Conservation (phyloP, 2,797 vertebrate species). For the Jordanella pulchra region DNA sequence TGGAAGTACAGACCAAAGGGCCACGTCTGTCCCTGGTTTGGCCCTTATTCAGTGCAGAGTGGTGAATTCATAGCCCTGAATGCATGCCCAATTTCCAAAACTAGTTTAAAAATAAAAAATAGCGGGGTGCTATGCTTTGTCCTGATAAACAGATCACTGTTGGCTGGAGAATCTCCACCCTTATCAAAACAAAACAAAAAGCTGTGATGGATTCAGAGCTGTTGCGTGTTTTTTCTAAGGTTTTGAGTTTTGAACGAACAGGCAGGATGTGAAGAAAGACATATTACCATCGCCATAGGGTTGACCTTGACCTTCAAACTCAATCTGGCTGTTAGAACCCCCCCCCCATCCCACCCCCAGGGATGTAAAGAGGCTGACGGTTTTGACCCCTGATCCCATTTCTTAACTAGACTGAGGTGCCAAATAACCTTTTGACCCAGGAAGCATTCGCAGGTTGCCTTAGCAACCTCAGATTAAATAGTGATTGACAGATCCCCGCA, state of each 20-base stretch:
- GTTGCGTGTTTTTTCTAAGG: slow-evolving; percentile 28
- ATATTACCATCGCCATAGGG: slow-evolving; percentile 79
- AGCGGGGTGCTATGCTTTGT: slow-evolving; percentile 59
- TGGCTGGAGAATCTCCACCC: slow-evolving; percentile 65
- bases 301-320: slow-evolving; percentile 87
- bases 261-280: slow-evolving; percentile 71
- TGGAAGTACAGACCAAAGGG: slow-evolving; percentile 76
- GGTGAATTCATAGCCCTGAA: slow-evolving; percentile 76
- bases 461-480: slow-evolving; percentile 79
- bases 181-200: slow-evolving; percentile 71
- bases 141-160: slow-evolving; percentile 66
- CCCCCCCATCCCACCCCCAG: slow-evolving; percentile 74
- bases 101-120: slow-evolving; percentile 59
- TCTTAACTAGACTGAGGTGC: slow-evolving; percentile 86
- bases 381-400: slow-evolving; percentile 86
- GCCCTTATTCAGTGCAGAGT: slow-evolving; percentile 78
- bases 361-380: slow-evolving; percentile 84
- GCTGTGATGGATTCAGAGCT: slow-evolving; percentile 39
- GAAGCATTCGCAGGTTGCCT: slow-evolving; percentile 83
- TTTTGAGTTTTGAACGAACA: slow-evolving; percentile 56
- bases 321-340: slow-evolving; percentile 82
- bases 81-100: slow-evolving; percentile 73
- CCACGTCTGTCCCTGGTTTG: slow-evolving; percentile 76
- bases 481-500: slow-evolving; percentile 77
- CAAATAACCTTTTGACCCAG: slow-evolving; percentile 85